Base-by-base conservation (phyloP, 2,797 vertebrate species). In the Acipenser oxyrinchus region DNA sequence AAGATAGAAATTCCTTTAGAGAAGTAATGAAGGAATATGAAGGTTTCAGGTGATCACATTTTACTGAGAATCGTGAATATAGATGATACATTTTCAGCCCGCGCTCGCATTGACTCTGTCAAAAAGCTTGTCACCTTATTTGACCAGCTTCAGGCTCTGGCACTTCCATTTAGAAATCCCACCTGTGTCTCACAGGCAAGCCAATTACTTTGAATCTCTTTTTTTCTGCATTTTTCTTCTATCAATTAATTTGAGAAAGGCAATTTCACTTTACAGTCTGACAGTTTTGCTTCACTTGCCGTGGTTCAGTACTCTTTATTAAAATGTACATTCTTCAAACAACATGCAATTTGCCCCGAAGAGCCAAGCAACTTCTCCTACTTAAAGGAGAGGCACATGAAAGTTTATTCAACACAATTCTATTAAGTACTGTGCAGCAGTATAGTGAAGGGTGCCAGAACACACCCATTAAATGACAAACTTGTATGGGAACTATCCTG, bases 251-350 rank as follows among this genome's bases (percentile, higher is more conserved):
- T 82, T 81, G 75, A 82, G 74, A 85, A 76, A 79, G 70, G 74
- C 75, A 80, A 81, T 82, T 77, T 80, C 63, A 68, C 70, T 71
- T 77, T 79, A 58, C 55, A 58, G 11, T 81, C 77, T 82, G 69
- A 62, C 55, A 62, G 53, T 73, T 73, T 71, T 69, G 70, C 77
- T 74, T 82, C 49, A 66, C 73, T 78, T 77, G 72, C 70, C 51
- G 58, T 67, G 76, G 73, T 76, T 78, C 66, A 12, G 62, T 68
- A 71, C 76, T 79, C 74, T 75, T 87, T 80, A 84, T 87, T 84
- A 84, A 86, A 87, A 85, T 82, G 77, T 72, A 77, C 15, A 18
- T 76, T 81, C 79, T 83, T 82, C 82, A 83, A 85, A 84, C 23
- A 77, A 62, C 67, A 12, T 73, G 75, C 66, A 71, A 73, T 81